phyloP scores from a whole-genome alignment of 2,113 vertebrate genomes.

The Thinocorus orbignyianus region DNA sequence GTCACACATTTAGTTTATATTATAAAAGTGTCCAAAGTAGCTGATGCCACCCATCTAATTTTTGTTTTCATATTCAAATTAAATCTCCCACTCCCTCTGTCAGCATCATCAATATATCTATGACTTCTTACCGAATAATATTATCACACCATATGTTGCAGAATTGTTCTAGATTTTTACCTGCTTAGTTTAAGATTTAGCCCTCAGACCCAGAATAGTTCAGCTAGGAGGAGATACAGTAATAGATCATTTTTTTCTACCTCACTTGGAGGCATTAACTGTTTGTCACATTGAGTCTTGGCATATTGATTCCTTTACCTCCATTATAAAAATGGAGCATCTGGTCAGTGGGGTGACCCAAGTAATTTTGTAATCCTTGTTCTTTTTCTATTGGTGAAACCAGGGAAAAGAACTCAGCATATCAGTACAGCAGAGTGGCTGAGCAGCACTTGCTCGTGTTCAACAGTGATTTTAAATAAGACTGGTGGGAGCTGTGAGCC shows the following conservation, averaged over 20 bases:
- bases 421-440: neutral
- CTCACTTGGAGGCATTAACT: neutral
- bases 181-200: neutral
- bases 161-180: neutral
- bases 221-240: neutral
- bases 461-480: neutral
- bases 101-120: neutral
- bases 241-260: neutral
- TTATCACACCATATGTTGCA: neutral
- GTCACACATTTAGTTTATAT: neutral
- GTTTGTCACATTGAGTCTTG: neutral
- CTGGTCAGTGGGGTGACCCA: neutral
- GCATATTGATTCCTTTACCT: neutral
- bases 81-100: neutral
- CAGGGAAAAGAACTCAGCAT: neutral
- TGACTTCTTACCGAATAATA: neutral
- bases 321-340: neutral
- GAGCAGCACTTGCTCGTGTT: neutral
- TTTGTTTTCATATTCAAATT: neutral
- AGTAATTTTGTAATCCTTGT: neutral
- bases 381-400: neutral
- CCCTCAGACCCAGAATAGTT: neutral
- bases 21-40: neutral
- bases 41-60: neutral
- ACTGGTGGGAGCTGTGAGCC: neutral